phyloP scores from a whole-genome alignment of 1,140 invertebrate genomes.

The Drosophila arawakana region DNA sequence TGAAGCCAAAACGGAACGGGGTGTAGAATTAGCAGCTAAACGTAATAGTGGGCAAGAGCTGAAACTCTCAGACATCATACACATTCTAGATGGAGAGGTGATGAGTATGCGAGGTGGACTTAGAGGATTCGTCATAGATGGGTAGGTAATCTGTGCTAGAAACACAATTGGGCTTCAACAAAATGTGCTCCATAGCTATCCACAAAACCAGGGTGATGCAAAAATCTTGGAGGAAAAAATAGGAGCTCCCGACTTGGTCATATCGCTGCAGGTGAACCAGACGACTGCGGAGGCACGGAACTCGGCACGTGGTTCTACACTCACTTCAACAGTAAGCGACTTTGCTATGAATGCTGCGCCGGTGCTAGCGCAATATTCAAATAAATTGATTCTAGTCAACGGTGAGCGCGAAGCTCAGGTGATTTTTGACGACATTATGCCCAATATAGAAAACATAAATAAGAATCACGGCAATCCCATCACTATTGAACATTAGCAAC shows the following conservation, averaged over 20 bases:
- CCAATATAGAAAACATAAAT: slow-evolving; percentile 31
- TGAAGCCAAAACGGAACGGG: background rate
- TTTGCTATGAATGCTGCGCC: slow-evolving; percentile 2
- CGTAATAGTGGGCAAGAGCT: background rate
- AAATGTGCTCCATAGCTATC: slow-evolving; percentile 33
- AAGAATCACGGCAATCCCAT: slow-evolving; percentile 9
- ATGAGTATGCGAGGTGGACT: background rate
- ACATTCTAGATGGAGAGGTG: slow-evolving; percentile 24
- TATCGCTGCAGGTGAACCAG: slow-evolving; percentile 28
- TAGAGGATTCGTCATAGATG: slow-evolving; percentile 50
- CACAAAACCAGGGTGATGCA: slow-evolving; percentile 30
- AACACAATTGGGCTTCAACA: background rate
- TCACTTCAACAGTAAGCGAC: background rate
- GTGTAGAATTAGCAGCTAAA: background rate
- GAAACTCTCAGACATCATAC: slow-evolving; percentile 20
- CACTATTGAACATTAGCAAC: background rate
- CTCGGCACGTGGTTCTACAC: background rate
- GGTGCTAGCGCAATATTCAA: slow-evolving; percentile 33
- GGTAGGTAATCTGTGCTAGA: slow-evolving; percentile 18
- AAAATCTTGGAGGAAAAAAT: slow-evolving; percentile 19
- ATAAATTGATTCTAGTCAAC: slow-evolving; percentile 24
- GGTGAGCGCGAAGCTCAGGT: slow-evolving; percentile 1
- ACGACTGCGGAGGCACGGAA: background rate
- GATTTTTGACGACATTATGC: slow-evolving; percentile 37
- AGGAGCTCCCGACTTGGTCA: slow-evolving; percentile 41